Evolutionary conservation across 2,113 vertebrate genomes (phyloP), one percentile per base, ranked within the genome.

Genomic region (Saguinus midas): DNA sequence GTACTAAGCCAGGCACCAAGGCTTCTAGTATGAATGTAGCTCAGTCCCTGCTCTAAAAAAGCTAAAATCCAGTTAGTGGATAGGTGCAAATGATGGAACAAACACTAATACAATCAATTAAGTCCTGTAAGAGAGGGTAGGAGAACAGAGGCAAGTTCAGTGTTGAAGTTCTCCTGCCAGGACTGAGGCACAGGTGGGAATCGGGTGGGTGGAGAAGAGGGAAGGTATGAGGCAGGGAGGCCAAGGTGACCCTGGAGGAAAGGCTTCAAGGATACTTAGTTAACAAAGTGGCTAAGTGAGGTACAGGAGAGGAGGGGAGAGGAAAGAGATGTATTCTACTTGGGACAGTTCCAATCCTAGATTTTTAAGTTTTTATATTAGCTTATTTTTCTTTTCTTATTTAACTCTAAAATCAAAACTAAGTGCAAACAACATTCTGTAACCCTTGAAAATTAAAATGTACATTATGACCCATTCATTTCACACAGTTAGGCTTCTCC

Each of bases 381-480:
- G 66, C 5, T 52, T 85, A n/a, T 90, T 88, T 90, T 72, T 8
- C 32, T 68, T 80, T 92, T 64, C 72, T 66, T 82, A 17, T 86
- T 93, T 87, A 85, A 75, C 68, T 93, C 35, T 93, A 94, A 96
- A 89, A 93, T 91, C 70, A 70, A 89, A 94, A 93, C 29, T 17
- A 68, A 94, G 35, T 82, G 66, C 40, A 95, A 94, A 43, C 4
- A 37, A 72, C 43, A 80, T 91, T 92, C 20, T 57, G 6, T 61
- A 86, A 93, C 52, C 40, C 58, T 52, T 91, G 85, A 64, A 92
- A 86, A 73, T 9, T 32, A 79, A 96, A 75, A 82, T 16, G 52
- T n/a, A 61, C 27, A 76, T 8, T 82, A 78, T 86, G 76, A 90
- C 72, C 64, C 72, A 21, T 21, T 90, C 68, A 91, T 86, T 76